These are phyloP conservation scores for Automeris io DNA, from an alignment of 2,888 invertebrate species.

Conservation along the genomic window DNA sequence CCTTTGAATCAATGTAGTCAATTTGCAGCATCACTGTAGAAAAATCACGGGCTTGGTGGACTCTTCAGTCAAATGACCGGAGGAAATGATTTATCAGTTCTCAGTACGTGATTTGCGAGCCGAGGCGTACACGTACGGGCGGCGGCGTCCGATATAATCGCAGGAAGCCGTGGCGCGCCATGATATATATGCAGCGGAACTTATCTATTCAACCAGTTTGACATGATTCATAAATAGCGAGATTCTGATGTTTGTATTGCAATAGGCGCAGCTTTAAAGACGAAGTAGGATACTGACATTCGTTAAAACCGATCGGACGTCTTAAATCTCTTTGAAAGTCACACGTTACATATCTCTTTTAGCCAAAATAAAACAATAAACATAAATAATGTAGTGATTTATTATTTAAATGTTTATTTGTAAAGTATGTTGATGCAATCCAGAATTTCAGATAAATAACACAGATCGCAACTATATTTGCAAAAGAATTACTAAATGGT, in stretches of 20 bases:
- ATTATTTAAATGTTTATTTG: too few species aligned
- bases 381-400: too few species aligned
- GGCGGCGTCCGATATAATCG: constrained; percentile 51
- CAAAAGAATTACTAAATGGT: too few species aligned
- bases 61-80: constrained; percentile 9
- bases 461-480: too few species aligned
- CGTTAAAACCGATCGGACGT: too few species aligned
- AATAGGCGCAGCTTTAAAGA: constrained; percentile 8
- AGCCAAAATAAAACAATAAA: too few species aligned
- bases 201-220: constrained; percentile 61
- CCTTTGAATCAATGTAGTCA: too few species aligned
- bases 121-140: constrained; percentile 20
- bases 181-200: constrained; percentile 60
- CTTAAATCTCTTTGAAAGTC: too few species aligned
- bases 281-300: not conserved
- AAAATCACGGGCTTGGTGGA: not conserved
- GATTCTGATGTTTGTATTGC: constrained; percentile 41
- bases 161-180: constrained; percentile 53
- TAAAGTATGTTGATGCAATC: too few species aligned
- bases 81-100: constrained; percentile 69
- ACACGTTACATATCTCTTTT: too few species aligned
- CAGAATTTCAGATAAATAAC: too few species aligned
- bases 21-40: not conserved
- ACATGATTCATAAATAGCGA: constrained; percentile 51
- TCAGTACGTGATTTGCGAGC: constrained; percentile 61